A percentile compares a stretch with the other conserved stretches of the same genome.
phyloP scores from a whole-genome alignment of 2,113 vertebrate genomes.

The Regulus satrapa region DNA sequence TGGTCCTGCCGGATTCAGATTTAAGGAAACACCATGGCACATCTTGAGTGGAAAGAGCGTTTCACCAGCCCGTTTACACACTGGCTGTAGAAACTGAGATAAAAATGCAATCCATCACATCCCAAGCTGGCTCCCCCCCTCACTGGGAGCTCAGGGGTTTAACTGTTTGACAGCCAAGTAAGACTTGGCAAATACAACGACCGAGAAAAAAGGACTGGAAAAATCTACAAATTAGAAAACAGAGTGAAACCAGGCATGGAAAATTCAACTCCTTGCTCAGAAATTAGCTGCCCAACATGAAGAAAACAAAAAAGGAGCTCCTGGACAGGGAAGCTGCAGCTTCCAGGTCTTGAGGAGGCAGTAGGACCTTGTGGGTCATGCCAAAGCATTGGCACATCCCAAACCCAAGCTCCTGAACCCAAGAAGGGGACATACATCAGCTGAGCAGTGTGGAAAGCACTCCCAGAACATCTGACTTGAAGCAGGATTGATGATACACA shows the following conservation, averaged over 20 bases:
- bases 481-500: neutral
- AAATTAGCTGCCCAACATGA: neutral
- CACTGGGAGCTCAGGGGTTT: neutral
- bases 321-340: neutral
- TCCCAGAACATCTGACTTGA: neutral
- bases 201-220: neutral
- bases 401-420: neutral
- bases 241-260: neutral
- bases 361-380: accelerated
- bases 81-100: slow-evolving; percentile 25
- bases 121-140: neutral
- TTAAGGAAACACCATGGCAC: slow-evolving; percentile 17
- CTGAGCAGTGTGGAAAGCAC: accelerated
- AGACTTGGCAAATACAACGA: neutral
- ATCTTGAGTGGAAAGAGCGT: slow-evolving; percentile 22
- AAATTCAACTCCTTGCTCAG: neutral
- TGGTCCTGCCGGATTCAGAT: neutral
- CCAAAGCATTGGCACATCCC: neutral
- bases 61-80: slow-evolving; percentile 5
- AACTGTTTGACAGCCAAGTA: slow-evolving; percentile 9
- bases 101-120: slow-evolving; percentile 34
- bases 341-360: neutral
- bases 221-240: neutral
- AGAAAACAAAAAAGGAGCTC: neutral
- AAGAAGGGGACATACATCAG: neutral